Percentiles rank a stretch among this genome's conserved stretches.
Evolutionary conservation across 1,140 invertebrate species (phyloP).

Genomic region (Drosophila elegans): DNA sequence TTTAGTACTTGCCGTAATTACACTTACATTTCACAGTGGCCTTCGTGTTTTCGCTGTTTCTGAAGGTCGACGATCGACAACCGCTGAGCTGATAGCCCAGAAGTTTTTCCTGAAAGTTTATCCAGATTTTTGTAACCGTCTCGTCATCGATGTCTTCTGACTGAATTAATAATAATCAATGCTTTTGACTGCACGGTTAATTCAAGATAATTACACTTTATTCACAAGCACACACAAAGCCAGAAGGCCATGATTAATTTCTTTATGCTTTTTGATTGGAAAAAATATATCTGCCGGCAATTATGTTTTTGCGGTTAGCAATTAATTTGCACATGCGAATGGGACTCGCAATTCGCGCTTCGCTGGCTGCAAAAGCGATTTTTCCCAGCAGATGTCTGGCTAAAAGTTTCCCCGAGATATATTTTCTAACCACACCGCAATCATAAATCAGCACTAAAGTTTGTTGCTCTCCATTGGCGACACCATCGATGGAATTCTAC

Average conservation of each 20-base stretch:
- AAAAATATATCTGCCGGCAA: conserved; percentile 10
- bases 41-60: conserved; percentile 60
- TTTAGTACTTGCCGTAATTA: not conserved
- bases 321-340: conserved; percentile 67
- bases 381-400: conserved; percentile 29
- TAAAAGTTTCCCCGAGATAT: conserved; percentile 17
- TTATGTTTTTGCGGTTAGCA: conserved; percentile 49
- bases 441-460: conserved; percentile 36
- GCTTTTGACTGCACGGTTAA: conserved; percentile 45
- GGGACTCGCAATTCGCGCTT: conserved; percentile 43
- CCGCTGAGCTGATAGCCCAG: conserved; percentile 30
- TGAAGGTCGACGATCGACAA: conserved; percentile 56
- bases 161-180: conserved; percentile 54
- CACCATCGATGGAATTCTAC: conserved; percentile 3
- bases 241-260: conserved; percentile 61
- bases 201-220: conserved; percentile 63
- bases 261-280: conserved; percentile 28
- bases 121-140: not conserved
- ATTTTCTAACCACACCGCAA: conserved; percentile 13
- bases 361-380: conserved; percentile 57
- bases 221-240: conserved; percentile 33
- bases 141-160: not conserved
- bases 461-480: conserved; percentile 23
- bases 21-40: conserved; percentile 31
- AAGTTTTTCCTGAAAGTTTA: too few relatives aligned